Evolutionary conservation across 2,113 vertebrate genomes (phyloP).

Genomic region (Sardina pilchardus): DNA sequence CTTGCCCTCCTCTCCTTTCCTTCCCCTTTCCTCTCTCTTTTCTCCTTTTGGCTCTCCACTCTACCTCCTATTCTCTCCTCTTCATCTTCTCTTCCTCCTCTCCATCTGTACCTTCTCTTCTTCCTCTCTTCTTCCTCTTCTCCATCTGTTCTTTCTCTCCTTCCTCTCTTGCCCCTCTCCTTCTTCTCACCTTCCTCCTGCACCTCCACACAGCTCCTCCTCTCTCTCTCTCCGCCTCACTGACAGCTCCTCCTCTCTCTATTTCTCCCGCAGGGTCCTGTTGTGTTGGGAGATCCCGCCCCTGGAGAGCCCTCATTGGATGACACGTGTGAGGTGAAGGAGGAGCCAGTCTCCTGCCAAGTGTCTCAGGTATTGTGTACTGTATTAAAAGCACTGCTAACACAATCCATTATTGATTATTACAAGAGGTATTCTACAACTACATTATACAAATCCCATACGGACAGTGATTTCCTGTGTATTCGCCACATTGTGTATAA

Average conservation of each 20-base stretch:
- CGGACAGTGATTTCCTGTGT: too few relatives aligned
- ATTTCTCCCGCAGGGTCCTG: constrained; percentile 72
- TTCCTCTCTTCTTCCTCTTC: not conserved
- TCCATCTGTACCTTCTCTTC: not conserved
- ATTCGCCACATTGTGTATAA: too few relatives aligned
- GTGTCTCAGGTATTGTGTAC: constrained; percentile 41
- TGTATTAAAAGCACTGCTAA: not conserved
- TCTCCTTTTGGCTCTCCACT: not conserved
- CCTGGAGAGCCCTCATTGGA: constrained; percentile 64
- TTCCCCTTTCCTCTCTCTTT: not conserved
- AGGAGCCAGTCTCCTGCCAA: constrained; percentile 33
- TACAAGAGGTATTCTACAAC: too few relatives aligned
- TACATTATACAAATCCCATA: too few relatives aligned
- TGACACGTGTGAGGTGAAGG: constrained; percentile 67
- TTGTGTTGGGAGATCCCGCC: constrained; percentile 77
- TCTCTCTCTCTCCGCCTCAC: not conserved
- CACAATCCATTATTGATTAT: not conserved
- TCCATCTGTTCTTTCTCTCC: not conserved
- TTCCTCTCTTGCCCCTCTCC: not conserved
- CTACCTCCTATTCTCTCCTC: not conserved
- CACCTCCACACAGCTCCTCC: not conserved
- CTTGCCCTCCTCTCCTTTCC: not conserved
- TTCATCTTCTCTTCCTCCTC: not conserved
- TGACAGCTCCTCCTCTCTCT: constrained; percentile 1
- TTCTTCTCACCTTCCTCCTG: not conserved